Percentiles rank a stretch among this genome's conserved stretches.
phyloP scores from a whole-genome alignment of 2,888 invertebrate genomes.

The Drosophila paracracens region DNA sequence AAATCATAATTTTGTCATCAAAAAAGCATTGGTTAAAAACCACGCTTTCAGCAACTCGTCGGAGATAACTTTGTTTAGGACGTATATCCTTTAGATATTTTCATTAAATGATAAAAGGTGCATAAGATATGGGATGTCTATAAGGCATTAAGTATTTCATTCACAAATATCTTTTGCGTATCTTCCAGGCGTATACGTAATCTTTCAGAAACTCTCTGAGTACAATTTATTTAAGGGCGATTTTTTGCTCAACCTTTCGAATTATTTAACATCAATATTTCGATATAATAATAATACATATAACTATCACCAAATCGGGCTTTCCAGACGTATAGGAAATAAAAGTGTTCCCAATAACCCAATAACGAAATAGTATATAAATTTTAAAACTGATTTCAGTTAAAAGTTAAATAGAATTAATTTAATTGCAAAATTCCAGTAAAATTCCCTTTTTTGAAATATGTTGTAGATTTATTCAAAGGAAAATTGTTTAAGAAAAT shows the following conservation, averaged over 20 bases:
- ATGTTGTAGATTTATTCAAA: neutral
- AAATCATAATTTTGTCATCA: neutral
- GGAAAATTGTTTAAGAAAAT: constrained; percentile 10
- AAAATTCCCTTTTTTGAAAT: neutral
- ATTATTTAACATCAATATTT: neutral
- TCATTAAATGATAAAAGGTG: neutral
- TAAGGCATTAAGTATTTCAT: neutral
- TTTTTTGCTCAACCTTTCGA: neutral
- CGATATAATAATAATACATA: neutral
- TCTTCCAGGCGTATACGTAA: neutral
- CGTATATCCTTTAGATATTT: neutral
- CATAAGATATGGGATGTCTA: too few species aligned
- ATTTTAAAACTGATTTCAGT: neutral
- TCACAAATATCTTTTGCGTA: neutral
- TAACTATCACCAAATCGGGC: neutral
- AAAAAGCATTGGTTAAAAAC: neutral
- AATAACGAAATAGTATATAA: neutral
- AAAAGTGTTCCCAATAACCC: neutral
- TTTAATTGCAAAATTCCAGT: neutral
- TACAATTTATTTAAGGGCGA: neutral
- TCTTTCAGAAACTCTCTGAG: neutral
- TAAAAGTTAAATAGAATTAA: neutral
- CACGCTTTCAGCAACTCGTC: neutral
- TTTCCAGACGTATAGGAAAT: neutral
- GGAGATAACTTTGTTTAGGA: neutral